Base-by-base conservation (phyloP, 1,140 invertebrate genomes). In the Berghia stephanieae region DNA sequence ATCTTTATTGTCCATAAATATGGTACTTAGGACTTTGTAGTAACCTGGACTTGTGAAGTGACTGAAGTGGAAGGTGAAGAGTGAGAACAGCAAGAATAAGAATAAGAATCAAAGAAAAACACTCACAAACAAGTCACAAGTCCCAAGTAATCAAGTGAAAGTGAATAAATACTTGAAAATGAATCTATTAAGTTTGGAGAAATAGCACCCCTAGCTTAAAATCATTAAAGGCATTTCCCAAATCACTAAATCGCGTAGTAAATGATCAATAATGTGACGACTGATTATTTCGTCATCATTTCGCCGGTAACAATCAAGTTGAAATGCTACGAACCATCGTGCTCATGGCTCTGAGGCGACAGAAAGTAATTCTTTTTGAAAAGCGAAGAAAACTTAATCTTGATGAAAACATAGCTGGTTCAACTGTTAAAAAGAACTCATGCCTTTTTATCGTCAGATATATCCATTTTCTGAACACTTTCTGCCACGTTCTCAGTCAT, bases 401-500 rank as follows among this genome's bases (percentile, higher is more conserved):
- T 42, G 85, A 82, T 68, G 85, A 85, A 80, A 87, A 79, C 87
- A 87, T 88, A 78, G 49, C 75, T 68, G 52, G 68, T 42, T 75
- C 46, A 27, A 75, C 69, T 76, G 74, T 70, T 75, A 76, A 63
- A 40, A 36, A 79, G 60, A 78, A 78, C 49, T 78, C 75, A 79
- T 67, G 44, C 79, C 68, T 83, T 84, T 88, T 86, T 86, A 83
- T 88, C 85, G 80, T 84, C 82, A 40, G 82, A 82, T 66, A 88
- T 84, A 49, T 81, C 77, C 83, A 88, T 83, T 13, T 85, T 84
- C 49, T 82, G 66, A 13, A 88, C 68, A 27, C 82, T 79, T 13
- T 81, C 75, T 44, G 84, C 86, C 86, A 87, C 87, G 85, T 87
- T 85, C 75, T 86, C 85, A 40, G 85, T 86, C 87, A 88, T 87